These are phyloP conservation scores for Brachypteracias leptosomus DNA, from an alignment of 2,113 vertebrate species.

Conservation along the genomic window DNA sequence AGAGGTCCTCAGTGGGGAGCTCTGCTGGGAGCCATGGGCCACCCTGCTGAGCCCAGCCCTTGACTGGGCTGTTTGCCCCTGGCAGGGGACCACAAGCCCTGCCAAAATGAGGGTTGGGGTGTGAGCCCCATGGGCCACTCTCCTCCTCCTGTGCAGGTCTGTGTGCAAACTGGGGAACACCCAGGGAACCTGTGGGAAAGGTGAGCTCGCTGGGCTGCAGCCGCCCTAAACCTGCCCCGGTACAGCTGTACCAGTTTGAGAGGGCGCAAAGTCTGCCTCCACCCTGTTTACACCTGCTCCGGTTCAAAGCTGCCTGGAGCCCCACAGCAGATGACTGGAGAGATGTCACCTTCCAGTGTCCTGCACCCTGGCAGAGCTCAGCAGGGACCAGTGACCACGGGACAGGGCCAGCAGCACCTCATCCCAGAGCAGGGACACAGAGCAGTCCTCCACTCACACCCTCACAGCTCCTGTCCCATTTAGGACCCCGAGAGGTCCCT, in stretches of 20 bases:
- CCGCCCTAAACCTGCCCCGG: neutral
- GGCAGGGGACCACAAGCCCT: neutral
- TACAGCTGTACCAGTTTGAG: neutral
- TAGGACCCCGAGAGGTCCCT: rapidly evolving
- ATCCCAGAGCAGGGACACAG: rapidly evolving
- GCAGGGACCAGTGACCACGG: rapidly evolving
- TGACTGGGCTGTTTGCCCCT: neutral
- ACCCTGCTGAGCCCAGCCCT: neutral
- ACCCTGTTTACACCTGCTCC: neutral
- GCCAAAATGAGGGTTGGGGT: neutral
- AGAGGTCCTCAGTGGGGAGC: neutral
- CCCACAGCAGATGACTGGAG: neutral
- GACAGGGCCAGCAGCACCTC: rapidly evolving
- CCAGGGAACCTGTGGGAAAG: neutral
- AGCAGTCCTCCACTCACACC: neutral
- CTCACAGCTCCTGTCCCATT: neutral
- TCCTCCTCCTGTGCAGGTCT: neutral
- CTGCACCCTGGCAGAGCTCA: neutral
- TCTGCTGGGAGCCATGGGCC: neutral
- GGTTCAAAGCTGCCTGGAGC: neutral
- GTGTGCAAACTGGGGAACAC: neutral
- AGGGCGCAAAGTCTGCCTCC: constrained; percentile 58
- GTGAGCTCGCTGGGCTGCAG: neutral
- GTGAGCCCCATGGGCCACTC: neutral
- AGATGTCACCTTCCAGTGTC: neutral